Base-by-base conservation (phyloP, 2,888 invertebrate genomes). In the Megamerina dolium region DNA sequence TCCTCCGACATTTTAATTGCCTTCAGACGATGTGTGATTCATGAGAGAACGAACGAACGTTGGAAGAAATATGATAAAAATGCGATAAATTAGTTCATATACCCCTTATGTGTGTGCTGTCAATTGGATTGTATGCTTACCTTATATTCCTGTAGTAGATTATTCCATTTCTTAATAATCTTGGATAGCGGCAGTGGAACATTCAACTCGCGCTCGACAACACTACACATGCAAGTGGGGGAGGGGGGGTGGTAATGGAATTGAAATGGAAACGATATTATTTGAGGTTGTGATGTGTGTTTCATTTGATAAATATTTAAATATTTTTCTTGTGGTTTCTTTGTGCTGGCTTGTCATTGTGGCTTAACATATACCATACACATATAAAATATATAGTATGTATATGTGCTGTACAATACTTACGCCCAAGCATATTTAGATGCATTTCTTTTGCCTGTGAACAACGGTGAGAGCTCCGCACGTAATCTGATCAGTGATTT, bases 381-480 rank as follows among this genome's bases (percentile, higher is more conserved):
- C n/a, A n/a, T n/a, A n/a, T n/a, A n/a, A n/a, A n/a, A n/a, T n/a
- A n/a, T n/a, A n/a, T n/a, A n/a, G n/a, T n/a, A n/a, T n/a, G n/a
- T n/a, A n/a, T n/a, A n/a, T n/a, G n/a, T n/a, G n/a, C n/a, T n/a
- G n/a, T n/a, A n/a, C n/a, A n/a, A n/a, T 64, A 72, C 72, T 70
- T 70, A 72, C 72, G 72, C 72, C 72, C 72, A 72, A 47, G 72
- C 72, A 67, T 72, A 72, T 61, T 72, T 72, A 13, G 72, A 72
- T 51, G 72, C 72, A 63, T 72, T 72, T 48, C 72, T 57, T 59
- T 72, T 72, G 58, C 72, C 72, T 52, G 72, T 72, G 51, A 72
- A 72, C 32, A 72, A 57, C 43, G 72, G 72, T 46, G 72, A 72
- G 47, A 72, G 61, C 58, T 72, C 72, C 40, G 72, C 72, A 40